Base-by-base conservation (phyloP, 2,888 invertebrate genomes). In the Stenolophus ochropezus region DNA sequence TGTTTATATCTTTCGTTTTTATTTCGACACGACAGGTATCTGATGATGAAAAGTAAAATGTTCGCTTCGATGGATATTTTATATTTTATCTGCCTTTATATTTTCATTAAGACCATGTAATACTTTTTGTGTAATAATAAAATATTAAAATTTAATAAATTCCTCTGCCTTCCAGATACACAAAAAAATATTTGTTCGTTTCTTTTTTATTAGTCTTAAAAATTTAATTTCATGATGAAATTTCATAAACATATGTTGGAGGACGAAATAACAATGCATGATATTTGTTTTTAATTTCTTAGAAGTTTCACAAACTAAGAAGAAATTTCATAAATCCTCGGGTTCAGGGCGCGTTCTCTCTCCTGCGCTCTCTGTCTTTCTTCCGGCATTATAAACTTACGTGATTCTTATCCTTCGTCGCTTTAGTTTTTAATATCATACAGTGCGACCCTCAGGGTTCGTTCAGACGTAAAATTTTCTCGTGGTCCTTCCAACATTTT, bases 381-480 rank as follows among this genome's bases (percentile, higher is more conserved):
- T 80, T 71, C 58, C 11, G 27, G 80, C 80, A 80, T 80, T 80
- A 80, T 80, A 80, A 80, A 80, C 80, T 80, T 80, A 80, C 80
- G 80, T 80, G 80, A 80, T 73, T 80, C 58, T 80, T 80, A 80
- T 80, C 61, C 80, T 53, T 47, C 73, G 80, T 73, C 80, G 80
- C 80, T 80, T 80, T 80, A 80, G 80, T 80, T 80, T 80, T 80
- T 80, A 80, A 80, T 80, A 80, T 80, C 80, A 80, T 80, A 80
- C 80, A 73, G 80, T 80, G 65, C 79, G 33, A 49, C 77, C 77
- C 79, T 79, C 51, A 14, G 71, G 65, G 65, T 79, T 79, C 69
- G 21, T 51, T 71, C 53, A 79, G 69, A 79, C 79, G 79, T 79
- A 71, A 79, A 79, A 79, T 79, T 79, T 71, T 51, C 79, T 23